Base-by-base conservation (phyloP, 2,888 invertebrate species). In the Embidobia sp. region DNA sequence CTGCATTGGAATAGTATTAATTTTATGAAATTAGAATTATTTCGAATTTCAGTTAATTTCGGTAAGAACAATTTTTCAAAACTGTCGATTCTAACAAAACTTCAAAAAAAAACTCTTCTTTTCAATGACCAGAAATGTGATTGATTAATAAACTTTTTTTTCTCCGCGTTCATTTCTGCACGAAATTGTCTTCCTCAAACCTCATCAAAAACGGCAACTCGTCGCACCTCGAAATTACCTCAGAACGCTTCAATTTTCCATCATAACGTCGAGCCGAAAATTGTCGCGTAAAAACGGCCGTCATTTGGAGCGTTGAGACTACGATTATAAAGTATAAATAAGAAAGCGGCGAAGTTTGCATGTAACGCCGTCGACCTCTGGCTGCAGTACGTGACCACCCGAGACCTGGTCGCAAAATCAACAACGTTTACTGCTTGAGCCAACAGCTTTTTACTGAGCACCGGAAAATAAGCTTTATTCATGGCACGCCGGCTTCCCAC, bases 381-480 rank as follows among this genome's bases (percentile, higher is more conserved):
- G n/a, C 46, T 19, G 15, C 48, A 64, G 53, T 66, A 72, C 66
- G 42, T 49, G 70, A 66, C 61, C 59, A 72, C 42, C 49, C 29
- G 29, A 53, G 13, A n/a, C n/a, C 44, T 22, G 59, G 40, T 59
- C 66, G 42, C 40, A 61, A 72, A 72, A 61, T 72, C 76, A 67
- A 77, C 77, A 72, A 31, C 55, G 72, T 77, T 77, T 77, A 67
- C 66, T 63, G 44, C 27, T 15, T 19, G 37, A 57, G 2, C 35
- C 33, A 61, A 29, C 61, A 61, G 15, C 46, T 77, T 77, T 77
- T 77, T 77, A 31, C 63, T 3, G 0, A 16, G 16, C 33, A 27
- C 59, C 48, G 72, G 72, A 72, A 72, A 77, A 61, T 70, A 61
- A 53, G 72, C 59, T 77, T 77, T 72, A 72, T 72, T 63, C 67